Conservation (phyloP, 2,113 vertebrate genomes). For the Odocoileus virginianus region DNA sequence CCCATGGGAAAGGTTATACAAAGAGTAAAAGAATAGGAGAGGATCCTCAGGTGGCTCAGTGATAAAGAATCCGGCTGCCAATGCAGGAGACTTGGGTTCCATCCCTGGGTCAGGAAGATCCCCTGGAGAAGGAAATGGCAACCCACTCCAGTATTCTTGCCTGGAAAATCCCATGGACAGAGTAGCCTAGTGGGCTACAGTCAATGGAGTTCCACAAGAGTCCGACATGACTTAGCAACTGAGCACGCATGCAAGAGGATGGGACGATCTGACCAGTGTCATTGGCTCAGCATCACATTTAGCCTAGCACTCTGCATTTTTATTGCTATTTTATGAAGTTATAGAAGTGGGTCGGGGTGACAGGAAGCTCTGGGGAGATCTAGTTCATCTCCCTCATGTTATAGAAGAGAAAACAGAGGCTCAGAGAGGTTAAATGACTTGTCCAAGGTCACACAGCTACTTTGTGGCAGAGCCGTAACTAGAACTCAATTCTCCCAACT, state of each 20-base stretch:
- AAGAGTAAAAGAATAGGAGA: background rate
- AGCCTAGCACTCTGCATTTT: background rate
- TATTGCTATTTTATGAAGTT: background rate
- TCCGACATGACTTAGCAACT: background rate
- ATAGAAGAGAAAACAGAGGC: background rate
- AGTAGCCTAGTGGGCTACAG: background rate
- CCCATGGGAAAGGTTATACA: background rate
- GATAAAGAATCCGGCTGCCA: background rate
- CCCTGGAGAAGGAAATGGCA: background rate
- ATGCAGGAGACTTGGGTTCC: background rate
- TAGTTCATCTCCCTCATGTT: background rate
- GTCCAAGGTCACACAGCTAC: background rate
- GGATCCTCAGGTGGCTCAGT: background rate
- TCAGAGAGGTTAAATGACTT: background rate
- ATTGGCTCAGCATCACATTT: background rate
- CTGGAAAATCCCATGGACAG: background rate
- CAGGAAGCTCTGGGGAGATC: background rate
- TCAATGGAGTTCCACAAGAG: background rate
- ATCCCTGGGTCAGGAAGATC: background rate
- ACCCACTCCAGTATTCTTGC: background rate
- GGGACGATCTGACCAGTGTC: background rate
- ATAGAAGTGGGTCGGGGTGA: background rate
- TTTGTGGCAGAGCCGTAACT: background rate
- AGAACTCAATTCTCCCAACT: background rate
- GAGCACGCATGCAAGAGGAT: background rate